phyloP scores from a whole-genome alignment of 2,888 invertebrate species.

The Cantharis rufa region DNA sequence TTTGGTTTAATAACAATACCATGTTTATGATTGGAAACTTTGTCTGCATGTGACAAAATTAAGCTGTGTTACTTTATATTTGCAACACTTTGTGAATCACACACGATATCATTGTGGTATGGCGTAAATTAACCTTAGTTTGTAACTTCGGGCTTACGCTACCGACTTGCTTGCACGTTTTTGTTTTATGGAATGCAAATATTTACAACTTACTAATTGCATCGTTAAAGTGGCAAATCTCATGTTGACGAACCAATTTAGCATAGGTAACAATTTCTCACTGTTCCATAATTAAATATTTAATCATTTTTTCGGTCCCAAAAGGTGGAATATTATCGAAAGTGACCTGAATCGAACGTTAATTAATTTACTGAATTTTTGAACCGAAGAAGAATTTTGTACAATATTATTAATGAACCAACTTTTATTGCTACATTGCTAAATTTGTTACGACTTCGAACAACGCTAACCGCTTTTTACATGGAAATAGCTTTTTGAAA shows the following conservation, averaged over 20 bases:
- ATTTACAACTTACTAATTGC: neutral
- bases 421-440: too few relatives aligned
- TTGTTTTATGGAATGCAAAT: neutral
- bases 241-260: neutral
- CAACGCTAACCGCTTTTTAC: too few relatives aligned
- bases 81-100: too few relatives aligned
- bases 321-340: neutral
- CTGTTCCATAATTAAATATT: neutral
- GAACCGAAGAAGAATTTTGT: too few relatives aligned
- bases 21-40: too few relatives aligned
- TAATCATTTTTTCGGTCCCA: neutral
- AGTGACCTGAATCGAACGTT: neutral
- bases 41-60: neutral
- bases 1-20: too few relatives aligned
- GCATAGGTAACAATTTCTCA: neutral
- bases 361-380: neutral
- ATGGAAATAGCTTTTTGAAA: too few relatives aligned
- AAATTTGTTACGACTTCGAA: too few relatives aligned
- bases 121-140: neutral
- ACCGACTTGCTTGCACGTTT: neutral
- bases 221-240: neutral
- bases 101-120: neutral
- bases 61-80: neutral
- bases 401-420: too few relatives aligned
- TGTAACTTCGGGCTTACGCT: neutral